Base-by-base conservation (phyloP, 2,888 invertebrate genomes). In the Drosophila mettleri region DNA sequence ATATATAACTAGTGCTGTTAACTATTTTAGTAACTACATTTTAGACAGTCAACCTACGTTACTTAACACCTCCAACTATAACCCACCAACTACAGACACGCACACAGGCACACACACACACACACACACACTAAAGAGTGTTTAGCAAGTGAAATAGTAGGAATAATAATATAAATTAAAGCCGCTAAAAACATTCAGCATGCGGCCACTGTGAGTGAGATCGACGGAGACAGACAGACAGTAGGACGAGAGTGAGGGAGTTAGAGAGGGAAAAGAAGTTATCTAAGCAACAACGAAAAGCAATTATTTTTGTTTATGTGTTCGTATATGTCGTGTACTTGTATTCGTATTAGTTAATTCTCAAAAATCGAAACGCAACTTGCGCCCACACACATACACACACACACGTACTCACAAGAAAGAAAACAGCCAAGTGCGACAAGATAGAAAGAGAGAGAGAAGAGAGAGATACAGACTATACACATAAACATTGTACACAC, bases 1-100 rank as follows among this genome's bases (percentile, higher is more conserved):
- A 85, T 85, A 85, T 85, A 85, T 61, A 71, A 74, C 69, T 76
- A 81, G 88, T 80, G 85, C 88, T 83, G 84, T 86, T 88, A 72
- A 80, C 70, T 78, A 88, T 58, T 78, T 87, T 84, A 86, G 79
- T 69, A 57, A 81, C 62, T 78, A 62, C 58, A 48, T 69, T 77
- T 83, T 69, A 81, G 70, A 60, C 51, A 74, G 63, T 60, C 58
- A 67, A 51, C 39, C 66, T 64, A 71, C 71, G 78, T 84, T 80
- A 86, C 68, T 72, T 53, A 85, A 72, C 72, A 69, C 72, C 72
- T 72, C 45, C 33, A 69, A 57, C 61, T 77, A 72, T 51, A 78
- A 69, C 65, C 83, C 78, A 77, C 78, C 80, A 68, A 69, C 46
- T 33, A 65, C 59, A 55, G 51, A 55, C 41, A 64, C 34, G 55